Percentiles rank a stretch among this genome's conserved stretches.
Evolutionary conservation across 2,888 invertebrate species (phyloP).

Genomic region (Patella ulyssiponensis): DNA sequence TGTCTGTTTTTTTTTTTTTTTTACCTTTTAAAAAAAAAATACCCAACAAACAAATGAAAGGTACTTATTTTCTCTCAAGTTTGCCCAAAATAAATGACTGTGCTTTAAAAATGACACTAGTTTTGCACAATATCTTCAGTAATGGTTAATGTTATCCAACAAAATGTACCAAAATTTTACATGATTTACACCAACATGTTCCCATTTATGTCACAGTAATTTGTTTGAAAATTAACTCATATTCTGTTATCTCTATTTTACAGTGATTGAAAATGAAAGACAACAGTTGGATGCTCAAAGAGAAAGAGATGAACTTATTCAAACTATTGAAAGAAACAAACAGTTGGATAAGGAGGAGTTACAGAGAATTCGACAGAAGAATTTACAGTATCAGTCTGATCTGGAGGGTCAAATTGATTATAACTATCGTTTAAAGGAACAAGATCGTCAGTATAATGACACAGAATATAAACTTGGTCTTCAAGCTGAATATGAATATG

Average conservation of each 20-base stretch:
- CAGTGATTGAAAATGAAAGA: conserved; percentile 61
- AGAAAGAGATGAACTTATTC: conserved; percentile 58
- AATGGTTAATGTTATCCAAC: no score
- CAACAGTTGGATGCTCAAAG: conserved; percentile 54
- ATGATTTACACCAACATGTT: no score
- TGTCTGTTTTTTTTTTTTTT: no score
- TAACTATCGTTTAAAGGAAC: conserved; percentile 54
- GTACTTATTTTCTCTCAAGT: no score
- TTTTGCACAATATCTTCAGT: no score
- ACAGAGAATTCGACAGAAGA: conserved; percentile 46
- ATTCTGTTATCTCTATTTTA: conserved; percentile 19
- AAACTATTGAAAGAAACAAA: conserved; percentile 64
- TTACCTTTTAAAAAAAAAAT: no score
- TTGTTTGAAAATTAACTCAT: neutral
- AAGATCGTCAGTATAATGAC: conserved; percentile 56
- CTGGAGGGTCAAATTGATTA: conserved; percentile 67
- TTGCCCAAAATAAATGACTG: no score
- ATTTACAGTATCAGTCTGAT: conserved; percentile 61
- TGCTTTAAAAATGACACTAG: no score
- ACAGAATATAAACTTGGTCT: conserved; percentile 55
- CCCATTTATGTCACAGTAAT: no score
- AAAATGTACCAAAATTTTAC: no score
- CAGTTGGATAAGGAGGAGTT: conserved; percentile 58
- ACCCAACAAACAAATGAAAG: no score
- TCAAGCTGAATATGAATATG: conserved; percentile 68